Percentiles rank a stretch among this genome's conserved stretches.
phyloP scores from a whole-genome alignment of 2,797 vertebrate genomes.

The Myotis planiceps region DNA sequence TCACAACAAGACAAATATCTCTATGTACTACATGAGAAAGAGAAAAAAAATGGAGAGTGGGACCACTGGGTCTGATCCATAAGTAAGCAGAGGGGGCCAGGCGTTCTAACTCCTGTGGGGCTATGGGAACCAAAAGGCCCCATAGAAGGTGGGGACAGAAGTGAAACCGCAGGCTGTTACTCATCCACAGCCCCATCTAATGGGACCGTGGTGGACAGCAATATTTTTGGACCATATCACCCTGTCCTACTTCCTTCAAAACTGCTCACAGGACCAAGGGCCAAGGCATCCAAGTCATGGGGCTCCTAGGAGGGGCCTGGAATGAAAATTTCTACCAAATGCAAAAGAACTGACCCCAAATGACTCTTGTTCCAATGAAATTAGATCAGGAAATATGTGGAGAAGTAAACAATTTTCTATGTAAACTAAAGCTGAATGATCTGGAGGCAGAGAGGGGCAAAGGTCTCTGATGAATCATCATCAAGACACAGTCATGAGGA shows the following conservation, averaged over 20 bases:
- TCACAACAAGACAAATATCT: conserved; percentile 21
- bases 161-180: background rate
- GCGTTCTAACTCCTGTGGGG: background rate
- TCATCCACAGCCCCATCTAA: background rate
- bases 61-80: background rate
- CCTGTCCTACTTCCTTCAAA: background rate
- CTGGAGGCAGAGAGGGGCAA: background rate
- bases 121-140: background rate
- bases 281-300: background rate
- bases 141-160: background rate
- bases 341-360: background rate
- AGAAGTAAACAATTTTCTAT: background rate
- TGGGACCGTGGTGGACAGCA: background rate
- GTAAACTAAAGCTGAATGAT: background rate
- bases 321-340: background rate
- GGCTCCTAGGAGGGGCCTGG: background rate
- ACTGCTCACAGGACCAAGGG: background rate
- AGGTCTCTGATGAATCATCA: background rate
- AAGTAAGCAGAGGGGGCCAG: background rate
- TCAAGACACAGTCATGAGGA: background rate
- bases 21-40: background rate
- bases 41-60: background rate
- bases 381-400: background rate
- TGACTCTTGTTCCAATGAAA: background rate
- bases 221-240: background rate